These are phyloP conservation scores for Typhlichthys subterraneus DNA, from an alignment of 2,797 vertebrate genomes.

Conservation along the genomic window DNA sequence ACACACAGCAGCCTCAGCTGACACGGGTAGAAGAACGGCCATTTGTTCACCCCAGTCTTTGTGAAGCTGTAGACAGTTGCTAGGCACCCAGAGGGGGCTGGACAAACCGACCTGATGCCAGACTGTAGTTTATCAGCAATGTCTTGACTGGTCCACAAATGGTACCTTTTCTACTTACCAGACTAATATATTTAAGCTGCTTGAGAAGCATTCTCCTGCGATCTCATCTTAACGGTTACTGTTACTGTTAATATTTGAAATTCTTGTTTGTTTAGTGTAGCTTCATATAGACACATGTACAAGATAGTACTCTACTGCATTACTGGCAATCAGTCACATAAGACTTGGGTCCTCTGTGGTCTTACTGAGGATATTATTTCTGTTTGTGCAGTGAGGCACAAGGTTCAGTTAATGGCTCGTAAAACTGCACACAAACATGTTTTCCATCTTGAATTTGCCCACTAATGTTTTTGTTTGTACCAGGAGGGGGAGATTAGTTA, in stretches of 20 bases:
- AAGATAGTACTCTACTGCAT: too few species aligned
- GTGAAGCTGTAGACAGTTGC: background rate
- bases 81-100: background rate
- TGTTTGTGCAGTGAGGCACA: conserved; percentile 31
- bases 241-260: too few species aligned
- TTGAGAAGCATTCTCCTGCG: too few species aligned
- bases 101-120: background rate
- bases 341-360: too few species aligned
- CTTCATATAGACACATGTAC: too few species aligned
- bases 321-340: too few species aligned
- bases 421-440: conserved; percentile 22
- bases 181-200: too few species aligned
- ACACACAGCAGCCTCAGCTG: conserved; percentile 6
- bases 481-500: background rate
- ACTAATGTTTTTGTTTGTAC: background rate
- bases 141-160: too few species aligned
- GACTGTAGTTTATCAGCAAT: background rate
- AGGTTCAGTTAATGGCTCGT: conserved; percentile 31
- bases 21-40: background rate
- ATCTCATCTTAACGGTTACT: too few species aligned
- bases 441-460: conserved; percentile 8
- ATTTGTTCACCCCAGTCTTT: background rate
- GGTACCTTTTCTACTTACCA: too few species aligned
- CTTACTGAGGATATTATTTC: too few species aligned
- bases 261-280: too few species aligned